phyloP scores from a whole-genome alignment of 2,888 invertebrate genomes.

The Acrobasis repandana region DNA sequence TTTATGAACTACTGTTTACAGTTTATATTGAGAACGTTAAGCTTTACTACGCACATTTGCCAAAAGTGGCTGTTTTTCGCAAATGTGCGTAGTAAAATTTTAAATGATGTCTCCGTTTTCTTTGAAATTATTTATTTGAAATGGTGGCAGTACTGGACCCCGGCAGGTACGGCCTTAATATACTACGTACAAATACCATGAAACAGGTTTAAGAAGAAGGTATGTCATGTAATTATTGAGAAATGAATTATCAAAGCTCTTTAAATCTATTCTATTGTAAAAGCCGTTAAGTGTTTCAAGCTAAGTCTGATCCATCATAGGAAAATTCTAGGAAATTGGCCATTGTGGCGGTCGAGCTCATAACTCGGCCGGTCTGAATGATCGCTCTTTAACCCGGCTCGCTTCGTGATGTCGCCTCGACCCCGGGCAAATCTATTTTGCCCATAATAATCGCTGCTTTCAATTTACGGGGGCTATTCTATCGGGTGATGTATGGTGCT shows the following conservation, averaged over 20 bases:
- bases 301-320: slow-evolving; percentile 67
- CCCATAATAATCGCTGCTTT: slow-evolving; percentile 79
- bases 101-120: too few relatives aligned
- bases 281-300: slow-evolving; percentile 56
- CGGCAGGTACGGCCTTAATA: too few relatives aligned
- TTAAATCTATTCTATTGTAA: slow-evolving; percentile 45
- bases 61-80: too few relatives aligned
- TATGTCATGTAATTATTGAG: slow-evolving; percentile 1
- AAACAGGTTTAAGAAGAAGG: not conserved
- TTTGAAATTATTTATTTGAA: too few relatives aligned
- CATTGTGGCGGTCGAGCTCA: slow-evolving; percentile 72
- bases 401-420: slow-evolving; percentile 78
- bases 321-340: slow-evolving; percentile 75
- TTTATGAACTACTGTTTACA: too few relatives aligned
- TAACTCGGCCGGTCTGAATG: slow-evolving; percentile 68
- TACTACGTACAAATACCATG: too few relatives aligned
- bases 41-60: too few relatives aligned
- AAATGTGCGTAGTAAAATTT: too few relatives aligned
- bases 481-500: slow-evolving; percentile 58
- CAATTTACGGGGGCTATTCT: slow-evolving; percentile 76
- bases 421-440: slow-evolving; percentile 73
- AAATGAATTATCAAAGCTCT: slow-evolving; percentile 19
- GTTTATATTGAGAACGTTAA: too few relatives aligned
- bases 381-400: slow-evolving; percentile 73
- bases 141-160: too few relatives aligned